These are phyloP conservation scores for Babylonia areolata DNA, from an alignment of 1,140 invertebrate species.

Conservation along the genomic window DNA sequence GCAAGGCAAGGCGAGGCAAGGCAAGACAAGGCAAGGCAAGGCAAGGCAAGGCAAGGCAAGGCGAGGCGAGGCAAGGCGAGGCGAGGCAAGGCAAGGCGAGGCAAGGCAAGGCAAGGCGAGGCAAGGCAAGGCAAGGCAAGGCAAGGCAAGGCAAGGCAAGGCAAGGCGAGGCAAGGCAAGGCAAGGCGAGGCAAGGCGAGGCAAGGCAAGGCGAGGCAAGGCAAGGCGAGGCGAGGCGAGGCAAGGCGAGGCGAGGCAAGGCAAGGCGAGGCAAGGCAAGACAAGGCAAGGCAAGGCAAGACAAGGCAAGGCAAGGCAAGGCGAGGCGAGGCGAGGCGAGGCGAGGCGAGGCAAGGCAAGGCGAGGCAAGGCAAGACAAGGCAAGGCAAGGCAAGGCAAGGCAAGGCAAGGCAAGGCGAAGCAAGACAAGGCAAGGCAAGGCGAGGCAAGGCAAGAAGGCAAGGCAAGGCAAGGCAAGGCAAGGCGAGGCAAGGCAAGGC, in stretches of 20 bases:
- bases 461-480: conserved; percentile 32
- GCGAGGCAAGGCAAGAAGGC: conserved; percentile 12
- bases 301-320: neutral
- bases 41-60: conserved; percentile 39
- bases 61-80: conserved; percentile 30
- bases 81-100: conserved; percentile 17
- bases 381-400: conserved; percentile 16
- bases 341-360: neutral
- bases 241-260: conserved; percentile 4
- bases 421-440: conserved; percentile 8
- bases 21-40: conserved; percentile 32
- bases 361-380: neutral
- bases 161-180: conserved; percentile 18
- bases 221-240: neutral
- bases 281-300: neutral
- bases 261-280: neutral
- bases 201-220: conserved; percentile 9
- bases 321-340: neutral
- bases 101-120: conserved; percentile 30
- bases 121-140: conserved; percentile 22
- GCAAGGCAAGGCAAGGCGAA: conserved; percentile 8
- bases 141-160: conserved; percentile 13
- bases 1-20: conserved; percentile 35
- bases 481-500: conserved; percentile 13
- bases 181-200: conserved; percentile 8